Conservation (phyloP, 2,888 invertebrate species). For the Ceriagrion tenellum region DNA sequence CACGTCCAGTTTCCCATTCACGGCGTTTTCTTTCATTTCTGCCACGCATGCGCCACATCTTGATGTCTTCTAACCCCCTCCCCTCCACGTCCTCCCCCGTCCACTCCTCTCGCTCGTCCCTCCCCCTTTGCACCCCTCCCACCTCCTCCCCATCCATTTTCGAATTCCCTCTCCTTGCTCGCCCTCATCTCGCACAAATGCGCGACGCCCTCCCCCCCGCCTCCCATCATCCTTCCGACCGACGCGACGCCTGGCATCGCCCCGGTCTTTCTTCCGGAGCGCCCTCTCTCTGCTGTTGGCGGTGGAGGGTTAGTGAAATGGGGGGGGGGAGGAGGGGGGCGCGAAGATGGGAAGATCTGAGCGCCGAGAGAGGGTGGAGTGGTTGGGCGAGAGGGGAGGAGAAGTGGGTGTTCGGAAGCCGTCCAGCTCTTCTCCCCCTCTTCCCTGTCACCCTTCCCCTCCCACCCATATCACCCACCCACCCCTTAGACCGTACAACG, state of each 20-base stretch:
- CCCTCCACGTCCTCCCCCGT: neutral
- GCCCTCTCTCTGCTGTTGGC: neutral
- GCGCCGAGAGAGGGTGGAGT: neutral
- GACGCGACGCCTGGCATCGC: neutral
- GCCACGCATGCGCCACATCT: constrained; percentile 45
- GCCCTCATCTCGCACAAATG: neutral
- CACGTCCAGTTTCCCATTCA: constrained; percentile 57
- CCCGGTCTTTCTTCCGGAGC: neutral
- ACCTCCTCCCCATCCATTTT: neutral
- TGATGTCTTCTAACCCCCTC: neutral
- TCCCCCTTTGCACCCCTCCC: neutral
- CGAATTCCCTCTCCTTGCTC: neutral
- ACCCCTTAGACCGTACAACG: neutral
- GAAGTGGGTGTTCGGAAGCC: neutral
- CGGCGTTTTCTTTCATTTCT: constrained; percentile 13
- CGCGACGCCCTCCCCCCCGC: neutral
- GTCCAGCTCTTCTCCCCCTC: neutral
- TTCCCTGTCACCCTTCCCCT: neutral
- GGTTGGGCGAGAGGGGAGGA: neutral
- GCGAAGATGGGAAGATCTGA: neutral
- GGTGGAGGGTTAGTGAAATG: neutral
- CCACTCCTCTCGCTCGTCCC: too few relatives aligned
- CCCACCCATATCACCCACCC: neutral
- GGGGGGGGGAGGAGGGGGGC: neutral
- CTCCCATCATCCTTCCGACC: neutral